Conservation (phyloP, 2,113 vertebrate genomes). For the Corythaixoides concolor region DNA sequence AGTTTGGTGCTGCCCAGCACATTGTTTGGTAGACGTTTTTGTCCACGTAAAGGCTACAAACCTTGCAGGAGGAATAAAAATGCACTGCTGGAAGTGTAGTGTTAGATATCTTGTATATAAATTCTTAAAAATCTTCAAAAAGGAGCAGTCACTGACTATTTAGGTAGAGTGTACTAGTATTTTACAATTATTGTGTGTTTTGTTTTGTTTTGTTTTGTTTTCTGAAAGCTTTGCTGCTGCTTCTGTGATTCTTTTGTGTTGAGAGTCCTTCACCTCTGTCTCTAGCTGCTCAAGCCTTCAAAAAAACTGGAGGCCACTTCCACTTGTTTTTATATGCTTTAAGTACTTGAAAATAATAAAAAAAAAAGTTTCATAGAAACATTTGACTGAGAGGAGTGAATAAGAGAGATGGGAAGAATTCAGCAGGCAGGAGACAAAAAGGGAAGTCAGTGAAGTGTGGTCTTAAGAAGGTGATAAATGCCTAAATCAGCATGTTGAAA, state of each 20-base stretch:
- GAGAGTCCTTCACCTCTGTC: background rate
- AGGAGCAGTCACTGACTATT: background rate
- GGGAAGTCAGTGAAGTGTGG: background rate
- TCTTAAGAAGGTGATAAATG: background rate
- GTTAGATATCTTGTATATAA: background rate
- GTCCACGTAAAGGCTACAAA: background rate
- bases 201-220: background rate
- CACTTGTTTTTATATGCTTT: background rate
- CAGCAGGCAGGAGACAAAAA: background rate
- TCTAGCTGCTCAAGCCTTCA: background rate
- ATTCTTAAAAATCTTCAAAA: background rate
- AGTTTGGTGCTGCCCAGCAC: background rate
- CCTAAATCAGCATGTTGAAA: background rate
- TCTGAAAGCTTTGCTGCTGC: background rate
- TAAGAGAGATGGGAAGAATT: background rate
- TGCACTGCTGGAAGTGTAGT: fast-evolving
- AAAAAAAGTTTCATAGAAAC: background rate
- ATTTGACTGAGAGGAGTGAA: background rate
- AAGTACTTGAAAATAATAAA: background rate
- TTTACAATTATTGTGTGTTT: background rate
- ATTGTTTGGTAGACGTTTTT: background rate
- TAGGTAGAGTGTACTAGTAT: background rate
- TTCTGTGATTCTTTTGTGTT: background rate
- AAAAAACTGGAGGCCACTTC: background rate
- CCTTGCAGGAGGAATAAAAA: background rate